These are phyloP conservation scores for Platyura marginata DNA, from an alignment of 1,140 invertebrate genomes.

Conservation along the genomic window DNA sequence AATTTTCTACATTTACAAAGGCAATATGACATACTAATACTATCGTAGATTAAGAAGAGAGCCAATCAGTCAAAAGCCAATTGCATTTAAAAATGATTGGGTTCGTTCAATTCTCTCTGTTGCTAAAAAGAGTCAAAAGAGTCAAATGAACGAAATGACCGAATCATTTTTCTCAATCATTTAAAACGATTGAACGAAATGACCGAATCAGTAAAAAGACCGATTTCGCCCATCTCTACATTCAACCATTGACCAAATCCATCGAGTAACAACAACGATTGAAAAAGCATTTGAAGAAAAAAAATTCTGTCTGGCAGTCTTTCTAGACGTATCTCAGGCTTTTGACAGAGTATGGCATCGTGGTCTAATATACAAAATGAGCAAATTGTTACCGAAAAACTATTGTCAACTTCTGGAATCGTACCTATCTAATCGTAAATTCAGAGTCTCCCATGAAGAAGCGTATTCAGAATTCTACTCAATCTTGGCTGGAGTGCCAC, in stretches of 20 bases:
- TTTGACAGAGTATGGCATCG: slow-evolving; percentile 16
- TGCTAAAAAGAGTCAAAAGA: too few species aligned
- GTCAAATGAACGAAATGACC: too few species aligned
- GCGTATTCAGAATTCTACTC: slow-evolving; percentile 3
- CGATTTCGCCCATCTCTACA: too few species aligned
- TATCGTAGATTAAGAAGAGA: too few species aligned
- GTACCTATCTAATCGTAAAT: slow-evolving; percentile 11
- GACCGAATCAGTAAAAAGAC: too few species aligned
- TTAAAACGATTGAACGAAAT: too few species aligned
- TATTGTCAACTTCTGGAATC: slow-evolving; percentile 7
- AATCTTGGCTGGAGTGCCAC: slow-evolving; percentile 10
- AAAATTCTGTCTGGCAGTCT: slow-evolving; percentile 7
- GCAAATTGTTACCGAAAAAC: slow-evolving; percentile 4
- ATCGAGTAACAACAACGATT: slow-evolving; percentile 3
- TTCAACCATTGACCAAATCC: slow-evolving; percentile 2
- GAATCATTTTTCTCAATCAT: too few species aligned
- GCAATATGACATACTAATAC: too few species aligned
- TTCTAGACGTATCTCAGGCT: slow-evolving; percentile 17
- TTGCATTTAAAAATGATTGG: too few species aligned
- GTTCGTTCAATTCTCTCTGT: too few species aligned
- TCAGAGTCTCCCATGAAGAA: slow-evolving; percentile 9
- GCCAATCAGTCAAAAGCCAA: too few species aligned
- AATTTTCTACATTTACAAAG: too few species aligned
- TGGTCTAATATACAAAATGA: slow-evolving; percentile 10
- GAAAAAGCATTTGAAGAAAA: slow-evolving; percentile 7